Evolutionary conservation across 2,797 vertebrate genomes (phyloP), one percentile per base, ranked within the genome.

Genomic region (Sarcoramphus papa): DNA sequence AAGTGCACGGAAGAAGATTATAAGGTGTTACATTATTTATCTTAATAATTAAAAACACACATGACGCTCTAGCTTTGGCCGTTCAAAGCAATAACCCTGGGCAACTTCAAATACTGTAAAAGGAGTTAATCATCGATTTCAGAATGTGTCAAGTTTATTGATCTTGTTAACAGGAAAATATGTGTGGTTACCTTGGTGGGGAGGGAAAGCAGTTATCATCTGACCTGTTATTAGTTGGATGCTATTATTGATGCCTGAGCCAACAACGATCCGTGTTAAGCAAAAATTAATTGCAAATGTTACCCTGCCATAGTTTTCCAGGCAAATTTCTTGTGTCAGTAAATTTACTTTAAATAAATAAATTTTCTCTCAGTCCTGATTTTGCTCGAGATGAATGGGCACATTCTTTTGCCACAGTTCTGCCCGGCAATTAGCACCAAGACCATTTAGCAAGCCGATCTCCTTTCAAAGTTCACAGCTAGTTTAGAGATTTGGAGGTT

Each of bases 71-170:
- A 62, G 95, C 85, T 67, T 92, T 80, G 88, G 78, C 88, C 14
- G 19, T 76, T 96, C 94, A 92, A 97, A 92, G 97, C 87, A 85
- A 70, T 63, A 95, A 95, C 90, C 70, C 72, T 31, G 76, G 83
- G 75, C 28, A 15, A 95, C 96, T 97, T 95, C 90, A 92, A 95
- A 76, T 89, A 70, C 93, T 97, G 83, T 97, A 97, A 97, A 98
- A 96, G 92, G 96, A 97, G 96, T 97, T 97, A 97, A 98, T 96
- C 96, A 95, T 96, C 63, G 35, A 95, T 95, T 97, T 97, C 97
- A 96, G 97, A 98, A 96, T 33, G 97, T 97, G 98, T 85, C 97
- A 98, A 97, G 93, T 98, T 98, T 98, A 98, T 97, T 98, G 98
- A 97, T 96, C 97, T 98, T 97, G 97, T 98, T 98, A 98, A 98